These are phyloP conservation scores for Arothron firmamentum DNA, from an alignment of 2,113 vertebrate species.

Conservation along the genomic window DNA sequence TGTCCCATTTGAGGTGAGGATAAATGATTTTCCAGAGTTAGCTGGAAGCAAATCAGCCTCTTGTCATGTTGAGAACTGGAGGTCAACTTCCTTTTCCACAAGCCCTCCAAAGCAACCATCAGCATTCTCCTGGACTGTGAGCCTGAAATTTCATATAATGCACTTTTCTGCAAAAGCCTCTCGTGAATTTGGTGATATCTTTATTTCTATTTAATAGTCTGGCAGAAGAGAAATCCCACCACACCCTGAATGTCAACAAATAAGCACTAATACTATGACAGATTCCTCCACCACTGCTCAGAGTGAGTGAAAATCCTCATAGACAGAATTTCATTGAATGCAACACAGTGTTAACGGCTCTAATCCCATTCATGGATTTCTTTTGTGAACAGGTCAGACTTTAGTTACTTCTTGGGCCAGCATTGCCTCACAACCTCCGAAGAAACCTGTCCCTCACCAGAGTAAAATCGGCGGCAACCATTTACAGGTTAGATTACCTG, in stretches of 20 bases:
- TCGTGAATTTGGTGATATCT: not conserved
- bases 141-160: not conserved
- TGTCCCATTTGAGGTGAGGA: slow-evolving; percentile 67
- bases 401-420: slow-evolving; percentile 69
- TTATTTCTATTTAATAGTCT: slow-evolving; percentile 27
- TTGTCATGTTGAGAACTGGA: slow-evolving; percentile 38
- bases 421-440: slow-evolving; percentile 74
- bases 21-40: slow-evolving; percentile 73
- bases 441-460: slow-evolving; percentile 38
- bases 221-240: slow-evolving; percentile 26
- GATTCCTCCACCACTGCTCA: not conserved
- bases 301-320: slow-evolving; percentile 32
- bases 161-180: not conserved
- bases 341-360: not conserved
- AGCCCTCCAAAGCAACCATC: slow-evolving; percentile 7
- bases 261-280: slow-evolving; percentile 1
- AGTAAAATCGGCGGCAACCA: slow-evolving; percentile 7
- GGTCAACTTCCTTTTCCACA: slow-evolving; percentile 3
- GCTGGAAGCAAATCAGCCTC: slow-evolving; percentile 11
- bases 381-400: slow-evolving; percentile 17
- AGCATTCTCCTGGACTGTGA: slow-evolving; percentile 35
- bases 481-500: slow-evolving; percentile 42
- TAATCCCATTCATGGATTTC: not conserved
- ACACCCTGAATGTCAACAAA: slow-evolving; percentile 12
- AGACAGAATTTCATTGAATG: not conserved